Evolutionary conservation across 2,113 vertebrate genomes (phyloP).

Genomic region (Sciurus niger): DNA sequence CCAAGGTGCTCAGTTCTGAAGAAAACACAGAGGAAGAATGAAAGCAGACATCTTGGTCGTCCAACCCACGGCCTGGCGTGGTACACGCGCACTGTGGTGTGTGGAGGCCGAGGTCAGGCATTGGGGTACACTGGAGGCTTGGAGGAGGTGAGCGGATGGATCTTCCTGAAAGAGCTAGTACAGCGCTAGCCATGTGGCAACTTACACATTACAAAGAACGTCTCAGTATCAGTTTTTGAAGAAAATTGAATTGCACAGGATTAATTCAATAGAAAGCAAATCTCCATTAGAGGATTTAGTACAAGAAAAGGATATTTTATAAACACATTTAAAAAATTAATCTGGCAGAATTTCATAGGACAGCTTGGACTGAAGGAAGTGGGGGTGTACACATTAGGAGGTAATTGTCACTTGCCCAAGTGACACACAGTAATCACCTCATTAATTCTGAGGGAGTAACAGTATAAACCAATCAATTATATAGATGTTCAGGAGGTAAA

Average conservation of each 20-base stretch:
- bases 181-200: not conserved
- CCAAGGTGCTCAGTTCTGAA: not conserved
- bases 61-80: not conserved
- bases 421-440: not conserved
- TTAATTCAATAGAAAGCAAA: not conserved
- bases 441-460: not conserved
- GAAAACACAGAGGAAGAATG: not conserved
- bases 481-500: not conserved
- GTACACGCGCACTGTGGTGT: accelerated
- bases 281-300: not conserved
- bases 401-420: not conserved
- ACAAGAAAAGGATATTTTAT: not conserved
- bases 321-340: not conserved
- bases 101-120: not conserved
- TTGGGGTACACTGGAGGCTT: not conserved
- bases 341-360: not conserved
- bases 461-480: not conserved
- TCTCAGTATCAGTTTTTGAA: not conserved
- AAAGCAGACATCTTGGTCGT: not conserved
- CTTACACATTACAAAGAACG: not conserved
- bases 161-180: not conserved
- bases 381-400: not conserved
- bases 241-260: not conserved
- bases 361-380: not conserved
- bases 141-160: not conserved